Evolutionary conservation across 64 coral and sea anemone genomes (phyloP).

Genomic region (Actinia equina): DNA sequence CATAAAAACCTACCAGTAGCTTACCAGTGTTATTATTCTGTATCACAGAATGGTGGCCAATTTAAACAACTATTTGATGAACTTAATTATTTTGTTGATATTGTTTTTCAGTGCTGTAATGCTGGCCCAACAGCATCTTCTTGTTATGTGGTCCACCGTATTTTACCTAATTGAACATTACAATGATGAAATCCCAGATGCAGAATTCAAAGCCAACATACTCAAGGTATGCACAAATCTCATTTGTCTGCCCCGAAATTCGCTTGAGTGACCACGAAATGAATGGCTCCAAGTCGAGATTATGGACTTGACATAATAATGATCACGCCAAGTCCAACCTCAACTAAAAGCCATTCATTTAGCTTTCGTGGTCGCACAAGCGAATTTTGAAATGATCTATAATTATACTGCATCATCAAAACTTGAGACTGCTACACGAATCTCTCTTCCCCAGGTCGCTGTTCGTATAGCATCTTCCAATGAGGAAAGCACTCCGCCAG

Average conservation of each 20-base stretch:
- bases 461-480: slow-evolving; percentile 78
- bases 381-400: no score
- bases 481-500: slow-evolving; percentile 82
- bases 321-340: no score
- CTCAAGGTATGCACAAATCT: slow-evolving; percentile 58
- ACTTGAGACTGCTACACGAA: neutral
- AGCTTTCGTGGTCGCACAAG: no score
- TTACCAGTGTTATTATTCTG: no score
- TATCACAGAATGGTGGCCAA: no score
- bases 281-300: no score
- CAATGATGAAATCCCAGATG: slow-evolving; percentile 85
- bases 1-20: no score
- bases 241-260: neutral
- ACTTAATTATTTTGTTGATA: neutral
- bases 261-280: no score
- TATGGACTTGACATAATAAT: no score
- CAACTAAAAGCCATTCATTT: no score
- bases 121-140: slow-evolving; percentile 80
- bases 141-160: slow-evolving; percentile 84
- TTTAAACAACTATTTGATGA: neutral
- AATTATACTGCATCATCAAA: neutral
- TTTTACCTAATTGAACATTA: slow-evolving; percentile 93
- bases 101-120: slow-evolving; percentile 63
- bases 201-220: slow-evolving; percentile 80
- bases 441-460: slow-evolving; percentile 51